These are phyloP conservation scores for Lycocerus yunnanus DNA, from an alignment of 2,888 invertebrate species.

Conservation along the genomic window DNA sequence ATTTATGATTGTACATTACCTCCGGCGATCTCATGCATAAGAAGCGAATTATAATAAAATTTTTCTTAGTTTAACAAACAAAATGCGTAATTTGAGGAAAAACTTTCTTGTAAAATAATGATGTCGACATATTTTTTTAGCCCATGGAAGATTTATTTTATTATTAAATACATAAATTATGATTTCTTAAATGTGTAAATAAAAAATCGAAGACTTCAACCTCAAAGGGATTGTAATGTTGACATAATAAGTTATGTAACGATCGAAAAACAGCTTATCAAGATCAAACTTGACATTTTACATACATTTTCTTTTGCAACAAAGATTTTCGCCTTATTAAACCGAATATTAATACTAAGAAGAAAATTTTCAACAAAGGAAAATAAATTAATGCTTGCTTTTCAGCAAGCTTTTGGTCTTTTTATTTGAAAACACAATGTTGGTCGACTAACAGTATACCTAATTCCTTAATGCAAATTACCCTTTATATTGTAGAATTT, in stretches of 20 bases:
- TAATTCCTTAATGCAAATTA: constrained; percentile 3
- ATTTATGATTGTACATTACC: no score
- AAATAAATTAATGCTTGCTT: constrained; percentile 18
- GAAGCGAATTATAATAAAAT: no score
- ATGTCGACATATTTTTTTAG: background rate
- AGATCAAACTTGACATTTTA: constrained; percentile 10
- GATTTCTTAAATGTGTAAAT: background rate
- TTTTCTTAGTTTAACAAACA: no score
- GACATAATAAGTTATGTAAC: constrained; percentile 15
- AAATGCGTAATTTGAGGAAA: no score
- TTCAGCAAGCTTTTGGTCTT: constrained; percentile 8
- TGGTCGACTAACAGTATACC: background rate
- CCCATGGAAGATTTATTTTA: background rate
- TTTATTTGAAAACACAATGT: constrained; percentile 7
- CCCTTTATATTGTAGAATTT: background rate
- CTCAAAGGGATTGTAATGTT: constrained; percentile 10
- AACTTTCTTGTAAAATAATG: background rate
- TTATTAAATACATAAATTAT: background rate
- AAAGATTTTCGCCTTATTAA: constrained; percentile 17
- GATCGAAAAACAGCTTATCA: constrained; percentile 15
- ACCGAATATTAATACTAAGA: constrained; percentile 16
- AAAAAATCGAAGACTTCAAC: background rate
- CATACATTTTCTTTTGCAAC: constrained; percentile 17
- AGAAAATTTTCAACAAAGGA: constrained; percentile 20
- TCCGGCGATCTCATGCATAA: no score